phyloP scores from a whole-genome alignment of 2,113 vertebrate genomes.

The Columba livia region DNA sequence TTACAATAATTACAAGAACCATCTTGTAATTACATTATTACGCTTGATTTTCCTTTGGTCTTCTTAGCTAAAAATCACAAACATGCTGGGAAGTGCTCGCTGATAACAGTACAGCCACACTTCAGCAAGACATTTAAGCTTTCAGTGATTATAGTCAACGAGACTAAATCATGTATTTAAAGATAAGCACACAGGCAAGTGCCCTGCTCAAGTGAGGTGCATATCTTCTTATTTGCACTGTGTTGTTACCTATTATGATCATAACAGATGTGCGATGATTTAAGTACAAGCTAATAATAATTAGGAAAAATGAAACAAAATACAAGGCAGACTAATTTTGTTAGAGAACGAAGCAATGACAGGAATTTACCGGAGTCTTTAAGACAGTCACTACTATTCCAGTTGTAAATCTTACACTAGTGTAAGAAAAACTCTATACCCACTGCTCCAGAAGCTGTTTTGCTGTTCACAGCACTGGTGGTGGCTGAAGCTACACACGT shows the following conservation, averaged over 20 bases:
- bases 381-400: not conserved
- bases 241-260: not conserved
- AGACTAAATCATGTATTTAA: not conserved
- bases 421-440: not conserved
- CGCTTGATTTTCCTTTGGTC: not conserved
- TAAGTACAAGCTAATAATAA: not conserved
- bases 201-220: not conserved
- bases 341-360: not conserved
- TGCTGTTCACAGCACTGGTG: not conserved
- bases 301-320: not conserved
- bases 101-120: not conserved
- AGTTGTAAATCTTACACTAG: not conserved
- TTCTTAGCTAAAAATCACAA: not conserved
- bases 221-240: not conserved
- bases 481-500: not conserved
- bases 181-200: not conserved
- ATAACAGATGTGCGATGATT: not conserved
- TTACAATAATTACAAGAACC: not conserved
- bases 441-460: not conserved
- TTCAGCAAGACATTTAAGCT: not conserved
- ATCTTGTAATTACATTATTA: not conserved
- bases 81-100: not conserved
- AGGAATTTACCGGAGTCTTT: not conserved
- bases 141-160: not conserved
- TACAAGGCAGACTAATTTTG: not conserved